Percentiles rank a stretch among this genome's conserved stretches.
Conservation (phyloP, 2,888 invertebrate species). For the Lasioglossum marginatum region DNA sequence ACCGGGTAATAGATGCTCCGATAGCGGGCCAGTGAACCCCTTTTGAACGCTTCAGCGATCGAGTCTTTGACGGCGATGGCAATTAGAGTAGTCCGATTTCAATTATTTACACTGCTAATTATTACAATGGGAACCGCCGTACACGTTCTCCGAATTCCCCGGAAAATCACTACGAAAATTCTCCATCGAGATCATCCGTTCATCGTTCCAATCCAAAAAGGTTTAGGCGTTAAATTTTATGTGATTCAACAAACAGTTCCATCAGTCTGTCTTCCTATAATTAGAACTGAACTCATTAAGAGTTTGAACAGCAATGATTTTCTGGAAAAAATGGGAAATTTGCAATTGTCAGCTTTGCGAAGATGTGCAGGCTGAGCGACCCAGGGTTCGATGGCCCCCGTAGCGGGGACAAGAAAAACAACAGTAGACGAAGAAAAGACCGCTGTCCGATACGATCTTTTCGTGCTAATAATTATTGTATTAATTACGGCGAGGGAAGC, state of each 20-base stretch:
- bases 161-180: background rate
- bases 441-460: constrained; percentile 78
- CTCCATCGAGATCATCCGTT: background rate
- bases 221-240: too few relatives aligned
- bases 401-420: constrained; percentile 73
- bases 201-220: background rate
- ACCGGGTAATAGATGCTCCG: constrained; percentile 43
- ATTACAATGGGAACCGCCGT: background rate
- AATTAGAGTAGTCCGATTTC: background rate
- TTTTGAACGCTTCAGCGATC: constrained; percentile 27
- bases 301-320: too few relatives aligned
- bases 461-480: constrained; percentile 82
- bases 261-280: background rate
- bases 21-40: constrained; percentile 48
- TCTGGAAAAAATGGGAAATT: background rate
- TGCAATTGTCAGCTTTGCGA: constrained; percentile 12
- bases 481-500: constrained; percentile 74
- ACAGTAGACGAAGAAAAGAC: constrained; percentile 75
- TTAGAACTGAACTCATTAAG: background rate
- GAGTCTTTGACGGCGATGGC: constrained; percentile 26
- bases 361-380: constrained; percentile 42
- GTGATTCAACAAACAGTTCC: too few relatives aligned
- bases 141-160: background rate
- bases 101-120: background rate
- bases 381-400: constrained; percentile 70